Evolutionary conservation across 1,140 invertebrate genomes (phyloP), one percentile per base, ranked within the genome.

Genomic region (Bombus pascuorum): DNA sequence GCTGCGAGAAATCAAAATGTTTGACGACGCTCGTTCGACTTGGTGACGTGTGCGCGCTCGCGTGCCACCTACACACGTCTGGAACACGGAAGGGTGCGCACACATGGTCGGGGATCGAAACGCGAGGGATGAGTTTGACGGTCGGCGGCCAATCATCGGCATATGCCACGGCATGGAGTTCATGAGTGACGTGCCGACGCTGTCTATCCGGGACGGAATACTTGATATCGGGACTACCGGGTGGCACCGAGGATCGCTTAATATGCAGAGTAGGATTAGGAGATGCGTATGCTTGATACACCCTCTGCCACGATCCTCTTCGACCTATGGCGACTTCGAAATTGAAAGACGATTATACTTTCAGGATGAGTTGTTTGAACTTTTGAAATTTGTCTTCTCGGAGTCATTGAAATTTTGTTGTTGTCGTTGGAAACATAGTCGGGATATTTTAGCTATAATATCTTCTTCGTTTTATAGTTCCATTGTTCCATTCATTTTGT

Each of bases 161-260:
- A 91, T 93, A 92, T 93, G 91, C 91, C 86, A 88, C 86, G 81
- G 71, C 82, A 70, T 87, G 81, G 89, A 92, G 89, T 92, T 92
- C 90, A 92, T 87, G 91, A 93, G 89, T 90, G 86, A 92, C 91
- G 89, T 91, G 81, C 76, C 87, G 85, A 81, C 83, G 81, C 83
- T 93, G 90, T 93, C 91, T 91, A 93, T 89, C 86, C 88, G 79
- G 87, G 86, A 82, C 72, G 87, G 88, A 91, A 92, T 90, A 88
- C 85, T 88, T 91, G 90, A 92, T 93, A 91, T 92, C 91, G 82
- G 87, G 86, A 89, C 82, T 77, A 66, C 81, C 66, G 81, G 89
- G 79, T 87, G 86, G 86, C 88, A 77, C 59, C 70, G 89, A 81
- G 84, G 89, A 91, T 91, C 89, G 89, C 89, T 91, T 91, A 91